These are phyloP conservation scores for Apamea crenata DNA, from an alignment of 2,888 invertebrate species.

Conservation along the genomic window DNA sequence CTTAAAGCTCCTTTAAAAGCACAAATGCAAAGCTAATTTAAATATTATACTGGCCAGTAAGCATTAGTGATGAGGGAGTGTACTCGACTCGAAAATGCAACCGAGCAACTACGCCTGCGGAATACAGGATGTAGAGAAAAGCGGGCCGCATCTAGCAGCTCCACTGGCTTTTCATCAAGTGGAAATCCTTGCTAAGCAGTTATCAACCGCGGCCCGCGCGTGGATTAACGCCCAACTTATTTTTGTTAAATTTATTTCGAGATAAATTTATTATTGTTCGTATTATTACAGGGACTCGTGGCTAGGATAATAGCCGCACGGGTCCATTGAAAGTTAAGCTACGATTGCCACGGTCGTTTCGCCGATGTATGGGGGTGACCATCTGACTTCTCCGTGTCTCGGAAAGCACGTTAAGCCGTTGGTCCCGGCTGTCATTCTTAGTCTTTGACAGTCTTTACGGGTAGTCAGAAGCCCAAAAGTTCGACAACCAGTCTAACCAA, in stretches of 20 bases:
- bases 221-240: slow-evolving; percentile 63
- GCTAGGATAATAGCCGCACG: neutral
- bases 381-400: neutral
- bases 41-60: slow-evolving; percentile 52
- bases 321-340: neutral
- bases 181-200: slow-evolving; percentile 68
- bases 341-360: neutral
- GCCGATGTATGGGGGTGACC: neutral
- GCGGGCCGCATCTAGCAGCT: slow-evolving; percentile 41
- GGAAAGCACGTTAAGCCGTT: neutral
- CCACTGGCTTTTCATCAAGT: slow-evolving; percentile 70
- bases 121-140: slow-evolving; percentile 57
- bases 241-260: slow-evolving; percentile 61
- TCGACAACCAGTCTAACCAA: neutral
- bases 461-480: neutral
- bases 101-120: slow-evolving; percentile 38
- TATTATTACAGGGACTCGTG: neutral
- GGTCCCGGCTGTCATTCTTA: neutral
- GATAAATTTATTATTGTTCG: slow-evolving; percentile 42
- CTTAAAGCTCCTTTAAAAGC: slow-evolving; percentile 27
- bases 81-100: slow-evolving; percentile 58
- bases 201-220: slow-evolving; percentile 60
- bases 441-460: neutral
- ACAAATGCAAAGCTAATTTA: slow-evolving; percentile 47
- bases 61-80: slow-evolving; percentile 55